Evolutionary conservation across 2,797 vertebrate genomes (phyloP).

Genomic region (Sandelia bainsii): DNA sequence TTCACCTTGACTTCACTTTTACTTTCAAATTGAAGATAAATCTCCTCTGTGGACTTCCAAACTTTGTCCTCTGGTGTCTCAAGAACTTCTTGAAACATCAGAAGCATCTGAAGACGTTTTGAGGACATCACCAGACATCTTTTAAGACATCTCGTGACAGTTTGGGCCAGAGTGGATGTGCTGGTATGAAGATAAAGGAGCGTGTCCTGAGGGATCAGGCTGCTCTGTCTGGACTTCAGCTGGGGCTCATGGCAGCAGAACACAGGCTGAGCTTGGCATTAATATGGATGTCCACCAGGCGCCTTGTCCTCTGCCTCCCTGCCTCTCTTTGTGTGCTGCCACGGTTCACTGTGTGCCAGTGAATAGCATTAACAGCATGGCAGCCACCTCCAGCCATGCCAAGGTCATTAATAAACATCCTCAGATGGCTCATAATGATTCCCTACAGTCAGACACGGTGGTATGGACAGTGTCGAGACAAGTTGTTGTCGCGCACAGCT

Average conservation of each 20-base stretch:
- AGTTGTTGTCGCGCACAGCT: conserved; percentile 42
- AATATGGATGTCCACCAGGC: conserved; percentile 84
- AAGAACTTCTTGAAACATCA: conserved; percentile 45
- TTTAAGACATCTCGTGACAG: conserved; percentile 56
- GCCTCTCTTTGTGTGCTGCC: conserved; percentile 74
- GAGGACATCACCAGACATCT: conserved; percentile 55
- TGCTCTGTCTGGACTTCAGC: conserved; percentile 72
- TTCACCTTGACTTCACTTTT: background rate
- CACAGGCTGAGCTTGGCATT: conserved; percentile 68
- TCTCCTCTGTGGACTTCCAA: conserved; percentile 18
- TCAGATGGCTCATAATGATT: conserved; percentile 81
- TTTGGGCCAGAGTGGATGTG: conserved; percentile 47
- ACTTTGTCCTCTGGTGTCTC: conserved; percentile 34
- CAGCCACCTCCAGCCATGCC: conserved; percentile 61
- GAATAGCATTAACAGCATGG: conserved; percentile 77
- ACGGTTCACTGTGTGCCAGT: conserved; percentile 62
- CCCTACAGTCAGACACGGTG: conserved; percentile 48
- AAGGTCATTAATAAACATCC: conserved; percentile 87
- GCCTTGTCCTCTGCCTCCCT: conserved; percentile 68
- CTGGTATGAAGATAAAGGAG: conserved; percentile 67
- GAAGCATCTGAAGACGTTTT: conserved; percentile 29
- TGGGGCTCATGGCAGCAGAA: conserved; percentile 75
- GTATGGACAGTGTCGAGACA: conserved; percentile 28
- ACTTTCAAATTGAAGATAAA: conserved; percentile 20
- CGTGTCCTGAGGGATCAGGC: conserved; percentile 58